phyloP scores from a whole-genome alignment of 2,888 invertebrate genomes.

The Scaptomyza parva region DNA sequence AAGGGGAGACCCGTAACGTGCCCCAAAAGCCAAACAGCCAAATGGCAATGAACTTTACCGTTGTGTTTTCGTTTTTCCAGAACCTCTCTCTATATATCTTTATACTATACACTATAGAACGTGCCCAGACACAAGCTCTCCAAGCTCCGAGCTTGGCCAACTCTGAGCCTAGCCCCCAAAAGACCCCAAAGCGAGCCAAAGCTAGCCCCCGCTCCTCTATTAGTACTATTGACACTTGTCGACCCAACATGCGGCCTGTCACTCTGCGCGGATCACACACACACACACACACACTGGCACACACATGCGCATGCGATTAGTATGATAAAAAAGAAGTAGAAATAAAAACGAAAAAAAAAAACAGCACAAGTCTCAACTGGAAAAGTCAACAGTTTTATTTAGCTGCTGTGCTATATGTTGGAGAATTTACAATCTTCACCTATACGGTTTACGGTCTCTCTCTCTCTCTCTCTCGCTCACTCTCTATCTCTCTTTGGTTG shows the following conservation, averaged over 20 bases:
- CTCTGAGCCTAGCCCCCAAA: conserved; percentile 38
- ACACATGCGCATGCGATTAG: conserved; percentile 42
- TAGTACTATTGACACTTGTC: conserved; percentile 83
- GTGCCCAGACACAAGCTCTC: conserved; percentile 50
- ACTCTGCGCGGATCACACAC: conserved; percentile 70
- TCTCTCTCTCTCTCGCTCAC: background rate
- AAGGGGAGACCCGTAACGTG: conserved; percentile 40
- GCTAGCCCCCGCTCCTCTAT: conserved; percentile 63
- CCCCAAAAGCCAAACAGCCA: conserved; percentile 55
- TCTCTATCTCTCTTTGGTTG: background rate
- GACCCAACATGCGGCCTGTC: conserved; percentile 75
- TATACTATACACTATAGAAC: conserved; percentile 35
- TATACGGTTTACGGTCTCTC: conserved; percentile 27
- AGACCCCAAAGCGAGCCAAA: no score
- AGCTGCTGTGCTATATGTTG: conserved; percentile 62
- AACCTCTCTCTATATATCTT: conserved; percentile 30
- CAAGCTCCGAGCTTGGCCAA: conserved; percentile 1
- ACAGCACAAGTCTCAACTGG: conserved; percentile 53
- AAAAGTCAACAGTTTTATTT: conserved; percentile 73
- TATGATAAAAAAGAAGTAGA: conserved; percentile 34
- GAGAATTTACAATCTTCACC: conserved; percentile 34
- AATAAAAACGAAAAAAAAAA: conserved; percentile 9
- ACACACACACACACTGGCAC: conserved; percentile 40
- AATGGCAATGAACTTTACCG: conserved; percentile 82
- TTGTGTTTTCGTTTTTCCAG: conserved; percentile 55